phyloP scores from a whole-genome alignment of 1,140 invertebrate species.

The Drosophila busckii region DNA sequence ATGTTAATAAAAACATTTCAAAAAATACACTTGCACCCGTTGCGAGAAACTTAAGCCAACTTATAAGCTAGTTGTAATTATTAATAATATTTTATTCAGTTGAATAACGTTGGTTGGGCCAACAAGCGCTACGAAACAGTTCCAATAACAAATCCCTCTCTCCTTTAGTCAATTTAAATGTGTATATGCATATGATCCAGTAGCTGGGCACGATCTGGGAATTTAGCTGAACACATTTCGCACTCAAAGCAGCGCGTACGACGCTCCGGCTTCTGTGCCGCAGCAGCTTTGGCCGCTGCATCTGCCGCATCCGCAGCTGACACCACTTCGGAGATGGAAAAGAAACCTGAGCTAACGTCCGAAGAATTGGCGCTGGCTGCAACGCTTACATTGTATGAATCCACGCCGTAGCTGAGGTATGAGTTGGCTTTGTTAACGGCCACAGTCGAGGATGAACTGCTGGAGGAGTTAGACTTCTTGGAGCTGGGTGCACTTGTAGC shows the following conservation, averaged over 20 bases:
- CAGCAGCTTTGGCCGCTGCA: slow-evolving; percentile 55
- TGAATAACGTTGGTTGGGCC: not conserved
- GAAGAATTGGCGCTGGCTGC: slow-evolving; percentile 38
- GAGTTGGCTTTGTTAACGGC: slow-evolving; percentile 32
- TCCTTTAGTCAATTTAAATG: slow-evolving; percentile 81
- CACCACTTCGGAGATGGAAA: slow-evolving; percentile 69
- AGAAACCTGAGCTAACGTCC: slow-evolving; percentile 61
- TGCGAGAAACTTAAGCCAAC: slow-evolving; percentile 26
- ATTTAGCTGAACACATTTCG: slow-evolving; percentile 89
- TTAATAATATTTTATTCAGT: slow-evolving; percentile 1
- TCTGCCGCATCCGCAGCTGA: slow-evolving; percentile 62
- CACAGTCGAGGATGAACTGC: not conserved
- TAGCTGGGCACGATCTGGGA: slow-evolving; percentile 85
- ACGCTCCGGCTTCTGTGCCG: slow-evolving; percentile 34
- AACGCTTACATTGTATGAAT: slow-evolving; percentile 50
- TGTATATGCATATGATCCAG: slow-evolving; percentile 89
- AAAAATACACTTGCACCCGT: slow-evolving; percentile 21
- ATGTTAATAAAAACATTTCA: slow-evolving; percentile 43
- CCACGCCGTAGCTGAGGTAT: slow-evolving; percentile 54
- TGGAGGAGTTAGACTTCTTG: too few species aligned
- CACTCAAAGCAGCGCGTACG: slow-evolving; percentile 81
- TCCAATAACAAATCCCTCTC: slow-evolving; percentile 29
- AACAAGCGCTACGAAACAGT: slow-evolving; percentile 21
- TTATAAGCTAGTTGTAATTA: slow-evolving; percentile 15
- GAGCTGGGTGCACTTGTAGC: not conserved